Evolutionary conservation across 2,888 invertebrate species (phyloP), one percentile per base, ranked within the genome.

Genomic region (Corbicula japonica): DNA sequence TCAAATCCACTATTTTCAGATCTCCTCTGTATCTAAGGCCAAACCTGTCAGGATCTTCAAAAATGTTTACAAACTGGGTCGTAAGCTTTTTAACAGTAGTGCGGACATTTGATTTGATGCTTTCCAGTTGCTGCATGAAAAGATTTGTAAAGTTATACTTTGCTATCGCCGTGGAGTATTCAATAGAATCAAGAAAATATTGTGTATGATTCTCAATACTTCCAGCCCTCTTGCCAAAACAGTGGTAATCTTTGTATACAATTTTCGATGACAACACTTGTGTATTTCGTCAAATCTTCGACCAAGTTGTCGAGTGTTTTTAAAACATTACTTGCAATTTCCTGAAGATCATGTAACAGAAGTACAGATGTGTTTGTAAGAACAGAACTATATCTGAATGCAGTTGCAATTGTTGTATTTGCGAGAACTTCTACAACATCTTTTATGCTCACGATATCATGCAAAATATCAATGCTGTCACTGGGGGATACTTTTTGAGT

Each of bases 21-120:
- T 15, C 34, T 2, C 61, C 61, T 21, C 26, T 60, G 52, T 54
- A 79, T 52, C 76, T 60, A 0, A 78, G 38, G 1, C 82, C 82
- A 41, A 74, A 75, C 8, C 65, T 74, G 5, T 48, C 30, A 44
- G 28, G 28, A 28, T 78, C 32, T 34, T 38, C 1, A 21, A 63
- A 48, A 3, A 58, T 18, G 30, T 26, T 21, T 21, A 23, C 52
- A 1, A 78, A 26, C 46, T 78, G 69, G 4, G 48, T 8, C 2
- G 48, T 35, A 2, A 73, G 5, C 12, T 65, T 58, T 32, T 58
- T 50, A 5, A 69, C 44, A 26, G 35, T 48, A 6, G 30, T 30
- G 6, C 41, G 21, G 21, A 81, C n/a, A 30, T 70, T 46, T 2
- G 4, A n/a, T 44, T 61, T 60, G n/a, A 70, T 50, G 6, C n/a